Base-by-base conservation (phyloP, 2,797 vertebrate species). In the Petrocephalus sullivani region DNA sequence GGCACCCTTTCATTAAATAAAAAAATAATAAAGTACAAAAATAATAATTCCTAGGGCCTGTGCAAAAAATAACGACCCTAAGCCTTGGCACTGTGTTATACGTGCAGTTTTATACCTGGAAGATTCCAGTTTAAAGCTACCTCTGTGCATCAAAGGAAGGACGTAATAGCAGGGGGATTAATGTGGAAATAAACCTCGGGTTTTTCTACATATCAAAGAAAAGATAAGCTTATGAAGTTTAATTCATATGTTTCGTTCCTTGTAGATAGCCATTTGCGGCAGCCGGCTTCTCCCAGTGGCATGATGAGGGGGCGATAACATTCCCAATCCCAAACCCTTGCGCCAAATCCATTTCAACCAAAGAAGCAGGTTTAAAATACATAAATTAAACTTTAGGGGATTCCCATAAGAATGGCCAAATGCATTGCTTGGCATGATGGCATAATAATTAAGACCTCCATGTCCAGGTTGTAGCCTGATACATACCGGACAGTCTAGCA, bases 131-230 rank as follows among this genome's bases (percentile, higher is more conserved):
- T 86, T 94, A 94, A 95, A 95, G 93, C 93, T 92, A 94, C 94
- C 95, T 94, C 93, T 93, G 93, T 94, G 95, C 95, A 95, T 95
- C 94, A 95, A 95, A 96, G 94, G 93, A 92, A 92, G 90, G 91
- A 90, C 92, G 93, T 93, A 94, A 95, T 94, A 94, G 94, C 93
- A 92, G 94, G 94, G 94, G 94, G 95, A 95, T 95, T 95, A 95
- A 95, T 95, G 94, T 95, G 93, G 93, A 96, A 96, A 95, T 95
- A 95, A 95, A 96, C 94, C 94, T 93, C 92, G 91, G 93, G 95
- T 93, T 86, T 95, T 95, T 96, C 94, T 96, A 95, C 95, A 95
- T 96, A 95, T 96, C 95, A 96, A 95, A 96, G 95, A 95, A 92
- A 92, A 93, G 94, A 95, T 96, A 95, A 95, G 94, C 95, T 96